Evolutionary conservation across 2,888 invertebrate species (phyloP), one percentile per base, ranked within the genome.

Genomic region (Candidula unifasciata): DNA sequence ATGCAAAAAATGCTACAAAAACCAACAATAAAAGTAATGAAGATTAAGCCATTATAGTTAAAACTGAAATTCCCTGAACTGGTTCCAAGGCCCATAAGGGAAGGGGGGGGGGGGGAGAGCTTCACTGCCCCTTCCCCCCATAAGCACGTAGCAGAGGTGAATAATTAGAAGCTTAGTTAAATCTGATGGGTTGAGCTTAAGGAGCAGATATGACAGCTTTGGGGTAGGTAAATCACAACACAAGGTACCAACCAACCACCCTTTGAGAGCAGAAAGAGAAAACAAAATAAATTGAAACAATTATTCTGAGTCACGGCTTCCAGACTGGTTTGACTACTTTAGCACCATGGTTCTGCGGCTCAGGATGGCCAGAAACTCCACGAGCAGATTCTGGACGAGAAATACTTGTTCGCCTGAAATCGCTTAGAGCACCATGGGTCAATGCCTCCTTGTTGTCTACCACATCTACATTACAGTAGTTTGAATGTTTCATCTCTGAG

Each of bases 341-440:
- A 16, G 86, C 33, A 37, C 76, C 60, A 44, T 54, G 33, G 71
- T 13, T 13, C 21, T 2, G 3, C 44, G 44, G 73, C 1, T 35
- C 24, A 76, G 80, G 88, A 87, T 44, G 57, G 80, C 81, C 89
- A 86, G 30, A 89, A 88, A 71, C 87, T 87, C 64, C 89, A 84
- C 35, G 87, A 88, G 86, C 89, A 82, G 52, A 86, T 87, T 44
- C 86, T 82, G 52, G 89, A 83, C 68, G 88, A 78, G n/a, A 3
- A 64, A 37, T 35, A 78, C 27, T 37, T 64, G 44, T n/a, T 44
- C 66, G 66, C 3, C 30, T 68, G 16, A 44, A 10, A 52, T 77
- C 78, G 10, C 16, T 33, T 2, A 83, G 84, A 16, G 84, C 73
- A 74, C 82, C 82, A n/a, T 78, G 54, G 13, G 83, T 76, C 66